A percentile compares a stretch with the other conserved stretches of the same genome.
phyloP scores from a whole-genome alignment of 1,140 invertebrate genomes.

The Drosophila aff. region DNA sequence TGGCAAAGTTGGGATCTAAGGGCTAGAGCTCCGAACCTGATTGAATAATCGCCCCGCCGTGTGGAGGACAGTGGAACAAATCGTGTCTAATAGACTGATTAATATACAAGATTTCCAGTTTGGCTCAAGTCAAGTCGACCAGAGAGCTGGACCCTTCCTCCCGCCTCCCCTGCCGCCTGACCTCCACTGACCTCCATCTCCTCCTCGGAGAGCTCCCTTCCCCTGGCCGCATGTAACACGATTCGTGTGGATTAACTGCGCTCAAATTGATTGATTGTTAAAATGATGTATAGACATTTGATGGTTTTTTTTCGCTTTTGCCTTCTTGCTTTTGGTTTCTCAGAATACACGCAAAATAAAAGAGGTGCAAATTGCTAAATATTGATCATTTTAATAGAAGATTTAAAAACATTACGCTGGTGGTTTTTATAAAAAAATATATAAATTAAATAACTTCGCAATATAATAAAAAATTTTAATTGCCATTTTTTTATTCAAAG shows the following conservation, averaged over 20 bases:
- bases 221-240: slow-evolving; percentile 70
- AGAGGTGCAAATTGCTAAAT: not conserved
- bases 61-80: slow-evolving; percentile 71
- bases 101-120: slow-evolving; percentile 79
- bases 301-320: slow-evolving; percentile 57
- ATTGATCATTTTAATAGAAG: not conserved
- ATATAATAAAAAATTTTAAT: too few relatives aligned
- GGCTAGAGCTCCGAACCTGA: slow-evolving; percentile 36
- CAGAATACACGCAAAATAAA: not conserved
- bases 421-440: too few relatives aligned
- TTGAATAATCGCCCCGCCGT: slow-evolving; percentile 73
- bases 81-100: slow-evolving; percentile 82
- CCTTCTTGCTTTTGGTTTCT: slow-evolving; percentile 29
- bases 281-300: slow-evolving; percentile 81
- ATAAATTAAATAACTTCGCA: too few relatives aligned
- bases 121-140: slow-evolving; percentile 60
- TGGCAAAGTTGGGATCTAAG: slow-evolving; percentile 2
- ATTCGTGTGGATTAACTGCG: slow-evolving; percentile 79
- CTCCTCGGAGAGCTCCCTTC: not conserved
- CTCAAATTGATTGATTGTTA: slow-evolving; percentile 81
- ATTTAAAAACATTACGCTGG: not conserved
- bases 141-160: slow-evolving; percentile 27
- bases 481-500: too few relatives aligned
- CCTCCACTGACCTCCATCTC: slow-evolving; percentile 14
- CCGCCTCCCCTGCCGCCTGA: not conserved